Conservation (phyloP, 2,113 vertebrate species). For the Pyrgilauda ruficollis region DNA sequence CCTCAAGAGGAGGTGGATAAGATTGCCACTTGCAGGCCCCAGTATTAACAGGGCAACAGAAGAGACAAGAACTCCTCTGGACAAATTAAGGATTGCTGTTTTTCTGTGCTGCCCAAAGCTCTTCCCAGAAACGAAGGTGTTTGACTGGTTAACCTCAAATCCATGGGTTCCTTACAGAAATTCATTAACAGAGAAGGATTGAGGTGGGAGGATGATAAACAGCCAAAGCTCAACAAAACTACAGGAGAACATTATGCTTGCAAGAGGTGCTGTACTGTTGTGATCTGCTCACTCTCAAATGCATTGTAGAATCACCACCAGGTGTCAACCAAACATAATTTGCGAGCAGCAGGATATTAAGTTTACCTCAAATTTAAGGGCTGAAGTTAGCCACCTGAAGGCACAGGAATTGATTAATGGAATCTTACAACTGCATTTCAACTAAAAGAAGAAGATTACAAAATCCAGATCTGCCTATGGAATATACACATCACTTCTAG, state of each 20-base stretch:
- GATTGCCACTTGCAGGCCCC: background rate
- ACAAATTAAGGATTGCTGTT: background rate
- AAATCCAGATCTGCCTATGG: background rate
- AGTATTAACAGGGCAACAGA: background rate
- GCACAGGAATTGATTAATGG: background rate
- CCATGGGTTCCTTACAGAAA: background rate
- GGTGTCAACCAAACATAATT: background rate
- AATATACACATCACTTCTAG: background rate
- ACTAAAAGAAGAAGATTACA: background rate
- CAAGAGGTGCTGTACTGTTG: background rate
- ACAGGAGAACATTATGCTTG: rapidly evolving
- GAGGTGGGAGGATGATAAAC: background rate
- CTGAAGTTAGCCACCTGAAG: background rate
- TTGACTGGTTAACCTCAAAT: background rate
- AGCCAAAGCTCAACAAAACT: background rate
- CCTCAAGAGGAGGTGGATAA: background rate
- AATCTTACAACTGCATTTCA: background rate
- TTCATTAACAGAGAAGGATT: background rate
- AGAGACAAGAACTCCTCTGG: background rate
- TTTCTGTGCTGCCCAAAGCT: background rate
- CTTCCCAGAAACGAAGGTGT: background rate
- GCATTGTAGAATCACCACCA: background rate
- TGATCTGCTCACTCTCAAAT: background rate
- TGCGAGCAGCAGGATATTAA: background rate
- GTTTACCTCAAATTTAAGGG: background rate